Percentiles rank a stretch among this genome's conserved stretches.
phyloP scores from a whole-genome alignment of 2,888 invertebrate species.

The Bombylius discolor region DNA sequence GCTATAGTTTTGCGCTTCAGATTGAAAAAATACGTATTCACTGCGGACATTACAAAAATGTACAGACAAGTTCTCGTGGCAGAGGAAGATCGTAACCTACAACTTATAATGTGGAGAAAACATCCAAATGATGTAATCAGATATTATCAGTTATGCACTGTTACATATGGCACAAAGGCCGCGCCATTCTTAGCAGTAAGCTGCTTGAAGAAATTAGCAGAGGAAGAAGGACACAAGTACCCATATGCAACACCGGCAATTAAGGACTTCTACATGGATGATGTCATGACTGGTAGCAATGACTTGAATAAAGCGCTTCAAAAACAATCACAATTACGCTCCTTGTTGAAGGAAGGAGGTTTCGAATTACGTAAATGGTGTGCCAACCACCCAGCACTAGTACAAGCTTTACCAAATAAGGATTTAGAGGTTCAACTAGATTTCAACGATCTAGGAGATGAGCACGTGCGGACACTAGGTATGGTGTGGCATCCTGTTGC shows the following conservation, averaged over 20 bases:
- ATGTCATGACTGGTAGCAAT: slow-evolving; percentile 2
- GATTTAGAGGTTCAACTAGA: background rate
- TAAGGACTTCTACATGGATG: slow-evolving; percentile 1
- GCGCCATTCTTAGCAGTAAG: background rate
- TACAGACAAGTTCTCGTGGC: background rate
- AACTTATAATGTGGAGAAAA: background rate
- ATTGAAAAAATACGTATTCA: background rate
- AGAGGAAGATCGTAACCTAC: background rate
- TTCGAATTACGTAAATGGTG: background rate
- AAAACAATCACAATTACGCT: background rate
- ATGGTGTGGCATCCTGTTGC: background rate
- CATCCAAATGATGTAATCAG: background rate
- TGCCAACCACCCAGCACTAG: background rate
- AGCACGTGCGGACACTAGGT: background rate
- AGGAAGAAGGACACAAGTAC: background rate
- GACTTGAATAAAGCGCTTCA: background rate
- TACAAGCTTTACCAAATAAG: background rate
- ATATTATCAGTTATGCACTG: background rate
- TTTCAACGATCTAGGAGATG: background rate
- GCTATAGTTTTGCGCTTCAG: background rate
- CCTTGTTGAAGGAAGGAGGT: background rate
- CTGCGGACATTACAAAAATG: background rate
- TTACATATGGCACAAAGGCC: background rate
- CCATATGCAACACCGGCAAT: background rate
- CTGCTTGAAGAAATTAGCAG: background rate